Conservation (phyloP, 2,888 invertebrate species). For the Chloromyia formosa region DNA sequence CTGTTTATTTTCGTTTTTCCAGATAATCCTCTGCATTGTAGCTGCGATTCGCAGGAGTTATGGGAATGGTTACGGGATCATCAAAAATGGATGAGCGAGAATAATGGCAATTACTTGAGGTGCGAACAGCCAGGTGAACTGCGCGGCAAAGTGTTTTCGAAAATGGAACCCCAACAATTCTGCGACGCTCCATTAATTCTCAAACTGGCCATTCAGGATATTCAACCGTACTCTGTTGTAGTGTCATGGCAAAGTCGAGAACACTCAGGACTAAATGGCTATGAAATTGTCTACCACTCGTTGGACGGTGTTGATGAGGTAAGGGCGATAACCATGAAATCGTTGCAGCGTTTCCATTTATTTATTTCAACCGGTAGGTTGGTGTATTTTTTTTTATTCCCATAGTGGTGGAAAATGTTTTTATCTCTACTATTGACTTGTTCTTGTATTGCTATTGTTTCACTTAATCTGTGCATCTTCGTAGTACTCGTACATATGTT, state of each 20-base stretch:
- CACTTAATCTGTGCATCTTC: too few relatives aligned
- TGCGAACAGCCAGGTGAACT: constrained; percentile 87
- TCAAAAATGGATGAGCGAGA: constrained; percentile 69
- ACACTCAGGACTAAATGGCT: constrained; percentile 84
- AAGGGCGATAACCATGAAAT: constrained; percentile 52
- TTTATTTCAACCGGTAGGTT: too few relatives aligned
- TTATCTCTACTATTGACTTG: too few relatives aligned
- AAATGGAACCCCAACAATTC: constrained; percentile 79
- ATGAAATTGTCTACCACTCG: constrained; percentile 84
- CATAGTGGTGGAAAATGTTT: too few relatives aligned
- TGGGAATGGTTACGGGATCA: constrained; percentile 94
- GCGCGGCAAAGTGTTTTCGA: constrained; percentile 78
- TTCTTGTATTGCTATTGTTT: too few relatives aligned
- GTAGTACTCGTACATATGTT: too few relatives aligned
- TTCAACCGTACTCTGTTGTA: constrained; percentile 85
- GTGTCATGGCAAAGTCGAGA: constrained; percentile 91
- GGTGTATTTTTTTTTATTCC: too few relatives aligned
- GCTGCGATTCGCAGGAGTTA: constrained; percentile 88
- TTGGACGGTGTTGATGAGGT: constrained; percentile 71
- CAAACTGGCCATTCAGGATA: constrained; percentile 86
- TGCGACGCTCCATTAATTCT: constrained; percentile 85
- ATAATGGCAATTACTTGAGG: constrained; percentile 68
- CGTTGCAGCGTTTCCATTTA: constrained; percentile 41
- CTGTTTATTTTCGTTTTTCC: constrained; percentile 53
- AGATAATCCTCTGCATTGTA: constrained; percentile 91